These are phyloP conservation scores for Stenopsyche tienmushanensis DNA, from an alignment of 1,140 invertebrate species.

Conservation along the genomic window DNA sequence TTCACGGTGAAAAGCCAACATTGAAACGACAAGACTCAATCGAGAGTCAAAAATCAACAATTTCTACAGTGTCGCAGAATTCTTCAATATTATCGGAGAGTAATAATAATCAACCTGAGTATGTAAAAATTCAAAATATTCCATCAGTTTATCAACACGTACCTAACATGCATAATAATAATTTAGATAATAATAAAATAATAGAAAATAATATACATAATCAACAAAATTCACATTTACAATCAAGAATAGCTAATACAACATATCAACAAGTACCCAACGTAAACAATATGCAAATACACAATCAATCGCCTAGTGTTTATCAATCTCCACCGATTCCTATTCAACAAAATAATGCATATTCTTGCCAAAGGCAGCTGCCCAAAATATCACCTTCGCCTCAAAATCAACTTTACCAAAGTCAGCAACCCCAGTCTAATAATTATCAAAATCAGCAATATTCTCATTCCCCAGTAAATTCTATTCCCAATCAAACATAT, in stretches of 20 bases:
- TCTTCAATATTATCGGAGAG: slow-evolving; percentile 43
- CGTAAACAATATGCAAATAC: slow-evolving; percentile 43
- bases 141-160: slow-evolving; percentile 49
- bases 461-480: slow-evolving; percentile 43
- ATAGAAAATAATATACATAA: slow-evolving; percentile 9
- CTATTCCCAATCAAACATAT: slow-evolving; percentile 46
- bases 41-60: slow-evolving; percentile 56
- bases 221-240: slow-evolving; percentile 1
- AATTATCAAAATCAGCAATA: slow-evolving; percentile 48
- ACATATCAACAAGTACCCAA: slow-evolving; percentile 45
- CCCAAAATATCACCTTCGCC: slow-evolving; percentile 14
- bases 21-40: slow-evolving; percentile 55
- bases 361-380: slow-evolving; percentile 23
- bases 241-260: slow-evolving; percentile 14
- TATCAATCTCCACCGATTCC: slow-evolving; percentile 34
- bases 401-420: slow-evolving; percentile 36
- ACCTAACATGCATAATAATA: slow-evolving; percentile 44
- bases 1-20: slow-evolving; percentile 51
- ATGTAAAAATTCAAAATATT: slow-evolving; percentile 54
- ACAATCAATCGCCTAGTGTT: slow-evolving; percentile 37
- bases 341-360: slow-evolving; percentile 20
- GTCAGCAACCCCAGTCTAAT: slow-evolving; percentile 41
- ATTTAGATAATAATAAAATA: slow-evolving; percentile 17
- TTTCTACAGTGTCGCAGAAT: slow-evolving; percentile 50
- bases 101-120: slow-evolving; percentile 53